Conservation (phyloP, 1,140 invertebrate species). For the Agrypnia vestita region DNA sequence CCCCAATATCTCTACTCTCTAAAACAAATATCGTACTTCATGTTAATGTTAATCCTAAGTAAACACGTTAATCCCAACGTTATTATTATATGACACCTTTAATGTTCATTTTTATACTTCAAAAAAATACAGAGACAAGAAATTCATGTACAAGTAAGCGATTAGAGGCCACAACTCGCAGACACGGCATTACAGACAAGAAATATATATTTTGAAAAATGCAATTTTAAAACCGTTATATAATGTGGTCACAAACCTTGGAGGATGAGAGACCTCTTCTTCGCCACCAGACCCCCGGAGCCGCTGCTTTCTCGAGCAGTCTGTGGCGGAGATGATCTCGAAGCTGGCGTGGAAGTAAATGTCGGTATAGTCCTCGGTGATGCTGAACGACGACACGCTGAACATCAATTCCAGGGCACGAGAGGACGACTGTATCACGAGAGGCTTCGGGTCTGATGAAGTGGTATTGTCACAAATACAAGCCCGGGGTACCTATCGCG, state of each 20-base stretch:
- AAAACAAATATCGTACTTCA: too few species aligned
- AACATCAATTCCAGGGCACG: conserved; percentile 76
- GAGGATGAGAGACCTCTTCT: conserved; percentile 74
- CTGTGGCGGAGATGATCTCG: conserved; percentile 75
- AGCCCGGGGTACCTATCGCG: conserved; percentile 75
- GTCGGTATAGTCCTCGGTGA: conserved; percentile 81
- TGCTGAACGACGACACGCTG: conserved; percentile 65
- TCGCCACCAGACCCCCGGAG: conserved; percentile 78
- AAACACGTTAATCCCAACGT: too few species aligned
- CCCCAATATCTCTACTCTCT: too few species aligned
- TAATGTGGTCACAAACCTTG: conserved; percentile 66
- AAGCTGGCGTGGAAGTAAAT: conserved; percentile 81
- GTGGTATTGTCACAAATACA: conserved; percentile 81
- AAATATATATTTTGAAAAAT: too few species aligned
- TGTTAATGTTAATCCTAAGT: too few species aligned
- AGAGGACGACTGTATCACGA: conserved; percentile 76
- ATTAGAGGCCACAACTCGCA: too few species aligned
- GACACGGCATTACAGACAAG: too few species aligned
- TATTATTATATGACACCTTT: too few species aligned
- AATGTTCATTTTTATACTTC: too few species aligned
- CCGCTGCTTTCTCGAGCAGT: conserved; percentile 77
- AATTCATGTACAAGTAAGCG: too few species aligned
- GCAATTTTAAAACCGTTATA: too few species aligned
- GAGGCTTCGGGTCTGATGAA: conserved; percentile 69
- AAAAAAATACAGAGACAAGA: too few species aligned